Percentiles rank a stretch among this genome's conserved stretches.
Conservation (phyloP, 2,888 invertebrate genomes). For the Caenorhabditis auriculariae region DNA sequence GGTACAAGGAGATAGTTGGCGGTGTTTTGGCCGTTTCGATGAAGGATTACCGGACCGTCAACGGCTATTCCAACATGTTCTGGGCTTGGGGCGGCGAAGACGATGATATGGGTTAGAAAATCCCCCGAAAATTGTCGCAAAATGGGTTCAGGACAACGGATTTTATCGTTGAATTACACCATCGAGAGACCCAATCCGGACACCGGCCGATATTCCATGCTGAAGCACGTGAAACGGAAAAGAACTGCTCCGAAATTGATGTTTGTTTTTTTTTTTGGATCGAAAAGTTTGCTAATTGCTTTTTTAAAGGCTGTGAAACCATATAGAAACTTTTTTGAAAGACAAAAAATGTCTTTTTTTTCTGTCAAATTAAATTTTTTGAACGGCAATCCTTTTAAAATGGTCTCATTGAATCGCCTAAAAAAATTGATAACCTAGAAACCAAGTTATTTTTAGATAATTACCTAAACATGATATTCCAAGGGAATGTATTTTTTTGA, state of each 20-base stretch:
- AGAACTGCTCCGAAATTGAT: constrained; percentile 60
- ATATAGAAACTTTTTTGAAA: no score
- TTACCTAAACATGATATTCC: no score
- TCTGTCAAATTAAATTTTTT: no score
- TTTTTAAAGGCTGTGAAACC: not conserved
- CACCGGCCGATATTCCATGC: constrained; percentile 69
- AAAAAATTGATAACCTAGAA: no score
- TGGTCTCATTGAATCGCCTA: no score
- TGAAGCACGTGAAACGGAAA: constrained; percentile 67
- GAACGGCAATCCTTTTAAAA: no score
- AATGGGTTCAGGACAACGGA: constrained; percentile 45
- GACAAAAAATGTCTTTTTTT: no score
- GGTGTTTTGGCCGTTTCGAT: constrained; percentile 66
- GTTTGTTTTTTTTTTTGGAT: constrained; percentile 25
- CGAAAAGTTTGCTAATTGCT: not conserved
- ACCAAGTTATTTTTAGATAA: no score
- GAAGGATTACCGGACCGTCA: constrained; percentile 65
- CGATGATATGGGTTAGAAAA: constrained; percentile 53
- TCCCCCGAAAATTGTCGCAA: not conserved
- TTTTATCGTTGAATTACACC: constrained; percentile 58
- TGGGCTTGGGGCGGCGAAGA: constrained; percentile 63
- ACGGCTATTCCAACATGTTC: constrained; percentile 67
- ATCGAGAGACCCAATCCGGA: constrained; percentile 59
- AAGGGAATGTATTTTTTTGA: no score
- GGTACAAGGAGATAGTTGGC: constrained; percentile 67